phyloP scores from a whole-genome alignment of 2,113 vertebrate genomes.

The Pterocles burchelli region DNA sequence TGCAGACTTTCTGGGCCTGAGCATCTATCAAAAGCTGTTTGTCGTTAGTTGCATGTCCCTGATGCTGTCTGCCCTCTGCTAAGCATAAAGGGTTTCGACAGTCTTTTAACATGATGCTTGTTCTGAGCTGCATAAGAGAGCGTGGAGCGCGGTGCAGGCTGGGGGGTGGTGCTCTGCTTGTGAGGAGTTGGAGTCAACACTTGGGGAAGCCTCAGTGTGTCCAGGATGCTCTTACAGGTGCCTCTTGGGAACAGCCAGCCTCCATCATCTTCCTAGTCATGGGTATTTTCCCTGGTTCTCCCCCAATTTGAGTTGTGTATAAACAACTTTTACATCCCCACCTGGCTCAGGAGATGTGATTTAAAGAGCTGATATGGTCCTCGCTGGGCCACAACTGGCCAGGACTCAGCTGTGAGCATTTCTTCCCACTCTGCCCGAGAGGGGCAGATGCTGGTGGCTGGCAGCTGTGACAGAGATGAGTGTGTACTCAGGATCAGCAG shows the following conservation, averaged over 20 bases:
- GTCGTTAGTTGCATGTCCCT: background rate
- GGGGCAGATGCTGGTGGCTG: background rate
- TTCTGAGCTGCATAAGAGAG: background rate
- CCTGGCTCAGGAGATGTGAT: background rate
- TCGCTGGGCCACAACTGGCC: background rate
- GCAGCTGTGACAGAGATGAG: background rate
- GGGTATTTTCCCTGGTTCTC: background rate
- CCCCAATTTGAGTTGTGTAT: background rate
- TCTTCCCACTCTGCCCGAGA: background rate
- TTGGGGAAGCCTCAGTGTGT: background rate
- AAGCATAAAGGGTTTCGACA: background rate
- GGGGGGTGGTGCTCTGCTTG: fast-evolving
- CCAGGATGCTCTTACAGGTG: background rate
- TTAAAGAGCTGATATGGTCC: background rate
- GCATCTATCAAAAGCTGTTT: background rate
- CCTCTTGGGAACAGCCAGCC: fast-evolving
- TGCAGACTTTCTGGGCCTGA: fast-evolving
- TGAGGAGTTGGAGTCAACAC: background rate
- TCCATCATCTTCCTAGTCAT: background rate
- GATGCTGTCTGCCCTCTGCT: background rate
- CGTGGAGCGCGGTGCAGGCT: fast-evolving
- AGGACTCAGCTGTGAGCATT: fast-evolving
- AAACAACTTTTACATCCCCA: background rate
- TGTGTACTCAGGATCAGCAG: background rate
- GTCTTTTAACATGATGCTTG: fast-evolving